These are phyloP conservation scores for Platerodrilus igneus DNA, from an alignment of 2,888 invertebrate genomes.

Conservation along the genomic window DNA sequence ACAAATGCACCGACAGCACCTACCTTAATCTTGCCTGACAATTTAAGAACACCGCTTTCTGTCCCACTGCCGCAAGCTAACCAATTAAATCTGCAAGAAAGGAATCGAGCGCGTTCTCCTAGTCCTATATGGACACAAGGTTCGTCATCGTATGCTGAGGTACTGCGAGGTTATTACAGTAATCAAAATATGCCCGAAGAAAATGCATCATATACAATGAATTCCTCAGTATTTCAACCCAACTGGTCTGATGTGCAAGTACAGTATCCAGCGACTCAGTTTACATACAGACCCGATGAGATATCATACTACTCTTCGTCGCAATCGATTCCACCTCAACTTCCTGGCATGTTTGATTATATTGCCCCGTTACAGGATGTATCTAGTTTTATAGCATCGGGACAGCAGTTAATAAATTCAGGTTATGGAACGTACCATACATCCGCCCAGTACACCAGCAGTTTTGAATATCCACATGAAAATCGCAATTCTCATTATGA, in stretches of 20 bases:
- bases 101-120: conserved; percentile 53
- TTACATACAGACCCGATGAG: conserved; percentile 24
- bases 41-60: conserved; percentile 11
- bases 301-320: conserved; percentile 27
- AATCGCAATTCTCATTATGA: neutral
- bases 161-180: conserved; percentile 57
- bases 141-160: conserved; percentile 73
- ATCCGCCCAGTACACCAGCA: conserved; percentile 26
- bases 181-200: conserved; percentile 12
- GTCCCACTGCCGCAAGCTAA: conserved; percentile 17
- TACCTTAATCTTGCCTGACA: conserved; percentile 9
- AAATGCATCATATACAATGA: neutral
- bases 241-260: conserved; percentile 27
- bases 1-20: conserved; percentile 9
- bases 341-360: conserved; percentile 46
- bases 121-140: conserved; percentile 73
- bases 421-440: conserved; percentile 50
- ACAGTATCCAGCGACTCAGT: conserved; percentile 33
- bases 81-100: conserved; percentile 34
- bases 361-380: conserved; percentile 51
- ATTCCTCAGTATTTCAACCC: conserved; percentile 1
- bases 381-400: conserved; percentile 51
- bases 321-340: conserved; percentile 16
- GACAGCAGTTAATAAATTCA: conserved; percentile 48
- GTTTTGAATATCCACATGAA: too few species aligned